A percentile compares a stretch with the other conserved stretches of the same genome.
phyloP scores from a whole-genome alignment of 2,888 invertebrate species.

The Papilio gigon region DNA sequence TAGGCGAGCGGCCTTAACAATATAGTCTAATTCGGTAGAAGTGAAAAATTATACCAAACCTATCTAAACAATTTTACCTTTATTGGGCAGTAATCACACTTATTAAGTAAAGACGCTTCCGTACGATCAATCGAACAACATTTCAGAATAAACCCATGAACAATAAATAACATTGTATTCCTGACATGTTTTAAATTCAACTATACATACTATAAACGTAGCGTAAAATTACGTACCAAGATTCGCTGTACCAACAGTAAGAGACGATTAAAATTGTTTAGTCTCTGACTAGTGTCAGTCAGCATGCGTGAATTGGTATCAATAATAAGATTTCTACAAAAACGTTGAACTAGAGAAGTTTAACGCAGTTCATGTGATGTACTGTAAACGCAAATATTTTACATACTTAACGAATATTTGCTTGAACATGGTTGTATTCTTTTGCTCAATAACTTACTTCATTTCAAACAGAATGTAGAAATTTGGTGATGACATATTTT shows the following conservation, averaged over 20 bases:
- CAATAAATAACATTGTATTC: no score
- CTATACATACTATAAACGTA: no score
- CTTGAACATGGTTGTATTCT: constrained; percentile 10
- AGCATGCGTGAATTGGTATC: background rate
- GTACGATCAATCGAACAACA: no score
- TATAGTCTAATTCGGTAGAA: no score
- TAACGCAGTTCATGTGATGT: background rate
- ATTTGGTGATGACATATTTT: background rate
- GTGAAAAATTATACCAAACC: no score
- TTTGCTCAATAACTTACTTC: background rate
- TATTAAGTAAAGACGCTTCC: no score
- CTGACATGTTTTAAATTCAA: no score
- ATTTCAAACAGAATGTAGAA: background rate
- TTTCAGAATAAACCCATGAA: no score
- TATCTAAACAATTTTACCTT: no score
- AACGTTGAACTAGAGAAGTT: background rate
- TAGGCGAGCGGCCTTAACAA: no score
- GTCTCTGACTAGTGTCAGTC: constrained; percentile 1
- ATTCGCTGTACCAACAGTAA: background rate
- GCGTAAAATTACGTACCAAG: no score
- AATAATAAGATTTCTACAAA: background rate
- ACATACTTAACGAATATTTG: background rate
- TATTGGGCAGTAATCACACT: no score
- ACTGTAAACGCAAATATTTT: constrained; percentile 1
- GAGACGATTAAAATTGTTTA: background rate